Conservation (phyloP, 2,797 vertebrate species). For the Botia almorhae region DNA sequence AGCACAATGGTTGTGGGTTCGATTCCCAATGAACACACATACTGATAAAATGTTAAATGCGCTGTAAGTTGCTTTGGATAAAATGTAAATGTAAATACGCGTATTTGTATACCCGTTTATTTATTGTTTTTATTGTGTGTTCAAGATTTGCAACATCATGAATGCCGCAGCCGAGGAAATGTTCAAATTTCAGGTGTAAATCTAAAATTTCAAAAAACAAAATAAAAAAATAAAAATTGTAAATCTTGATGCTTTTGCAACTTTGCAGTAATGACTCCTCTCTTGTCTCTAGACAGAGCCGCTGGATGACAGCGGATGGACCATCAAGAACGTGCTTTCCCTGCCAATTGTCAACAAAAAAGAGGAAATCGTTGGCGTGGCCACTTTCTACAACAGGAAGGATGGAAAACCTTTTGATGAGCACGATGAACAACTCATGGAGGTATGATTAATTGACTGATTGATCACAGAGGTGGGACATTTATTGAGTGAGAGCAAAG, state of each 20-base stretch:
- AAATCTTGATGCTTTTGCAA: no score
- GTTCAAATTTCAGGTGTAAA: slow-evolving; percentile 89
- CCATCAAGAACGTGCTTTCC: slow-evolving; percentile 92
- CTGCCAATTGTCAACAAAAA: slow-evolving; percentile 98
- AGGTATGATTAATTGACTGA: slow-evolving; percentile 75
- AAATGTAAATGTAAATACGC: no score
- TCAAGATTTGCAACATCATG: slow-evolving; percentile 98
- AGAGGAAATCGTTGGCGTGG: slow-evolving; percentile 96
- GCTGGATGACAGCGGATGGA: slow-evolving; percentile 91
- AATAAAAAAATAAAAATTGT: no score
- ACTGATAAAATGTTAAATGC: no score
- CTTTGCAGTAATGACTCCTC: background rate
- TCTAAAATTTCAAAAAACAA: no score
- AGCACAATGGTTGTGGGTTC: no score
- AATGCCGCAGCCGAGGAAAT: slow-evolving; percentile 90
- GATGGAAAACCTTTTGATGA: slow-evolving; percentile 98
- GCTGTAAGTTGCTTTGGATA: no score
- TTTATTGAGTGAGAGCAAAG: background rate
- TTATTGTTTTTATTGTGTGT: slow-evolving; percentile 30
- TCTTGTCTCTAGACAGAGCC: slow-evolving; percentile 80
- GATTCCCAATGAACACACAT: no score
- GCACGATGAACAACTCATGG: slow-evolving; percentile 96
- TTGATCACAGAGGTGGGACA: background rate
- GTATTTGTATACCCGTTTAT: background rate
- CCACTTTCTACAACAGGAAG: slow-evolving; percentile 98